Percentiles rank a stretch among this genome's conserved stretches.
Conservation (phyloP, 2,113 vertebrate genomes). For the Girardinichthys multiradiatus region DNA sequence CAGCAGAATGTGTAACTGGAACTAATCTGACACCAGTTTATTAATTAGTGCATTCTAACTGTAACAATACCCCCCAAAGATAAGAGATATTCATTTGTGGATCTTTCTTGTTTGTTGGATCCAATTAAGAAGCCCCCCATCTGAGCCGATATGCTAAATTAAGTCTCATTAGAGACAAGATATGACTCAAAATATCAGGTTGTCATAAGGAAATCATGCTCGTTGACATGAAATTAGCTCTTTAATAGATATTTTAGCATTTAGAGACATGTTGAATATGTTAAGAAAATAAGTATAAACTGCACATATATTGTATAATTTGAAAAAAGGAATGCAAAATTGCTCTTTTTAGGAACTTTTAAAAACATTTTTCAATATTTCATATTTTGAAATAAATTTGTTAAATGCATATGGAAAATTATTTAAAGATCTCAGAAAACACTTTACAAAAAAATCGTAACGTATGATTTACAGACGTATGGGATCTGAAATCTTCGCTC, state of each 20-base stretch:
- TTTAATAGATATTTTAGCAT: conserved; percentile 21
- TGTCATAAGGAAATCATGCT: conserved; percentile 2
- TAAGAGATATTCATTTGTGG: conserved; percentile 27
- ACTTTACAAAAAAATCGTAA: too few relatives aligned
- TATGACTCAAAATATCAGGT: conserved; percentile 30
- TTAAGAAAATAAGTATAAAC: neutral
- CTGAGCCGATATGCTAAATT: conserved; percentile 29
- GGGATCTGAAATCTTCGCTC: too few relatives aligned
- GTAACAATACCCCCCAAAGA: conserved; percentile 37
- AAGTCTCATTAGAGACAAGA: conserved; percentile 5
- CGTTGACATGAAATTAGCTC: conserved; percentile 9
- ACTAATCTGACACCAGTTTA: conserved; percentile 44
- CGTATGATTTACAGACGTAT: too few relatives aligned
- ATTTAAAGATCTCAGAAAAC: too few relatives aligned
- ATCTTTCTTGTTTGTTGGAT: conserved; percentile 28
- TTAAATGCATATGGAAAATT: too few relatives aligned
- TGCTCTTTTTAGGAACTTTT: too few relatives aligned
- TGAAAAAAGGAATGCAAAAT: neutral
- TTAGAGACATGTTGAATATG: neutral
- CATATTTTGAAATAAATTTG: too few relatives aligned
- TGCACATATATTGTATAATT: neutral
- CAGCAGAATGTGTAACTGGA: conserved; percentile 22
- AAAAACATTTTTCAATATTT: too few relatives aligned
- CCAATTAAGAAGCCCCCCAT: conserved; percentile 61
- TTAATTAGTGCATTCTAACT: conserved; percentile 37